Conservation (phyloP, 2,113 vertebrate species). For the Hippopotamus amphibius region DNA sequence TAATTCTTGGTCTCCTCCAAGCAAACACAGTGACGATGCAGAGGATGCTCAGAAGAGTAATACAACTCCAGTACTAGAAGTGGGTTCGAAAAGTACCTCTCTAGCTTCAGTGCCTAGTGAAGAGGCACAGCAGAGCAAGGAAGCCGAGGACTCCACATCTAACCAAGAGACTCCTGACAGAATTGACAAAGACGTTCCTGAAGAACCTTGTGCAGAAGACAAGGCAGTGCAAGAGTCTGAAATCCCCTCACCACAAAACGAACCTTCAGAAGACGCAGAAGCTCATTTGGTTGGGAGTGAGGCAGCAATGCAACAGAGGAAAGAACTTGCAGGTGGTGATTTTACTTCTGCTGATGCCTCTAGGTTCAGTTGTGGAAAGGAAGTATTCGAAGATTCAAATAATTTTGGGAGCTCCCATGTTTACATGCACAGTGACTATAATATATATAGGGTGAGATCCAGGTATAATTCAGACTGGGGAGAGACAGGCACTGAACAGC, state of each 20-base stretch:
- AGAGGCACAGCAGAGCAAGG: conserved; percentile 79
- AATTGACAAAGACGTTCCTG: conserved; percentile 40
- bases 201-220: conserved; percentile 66
- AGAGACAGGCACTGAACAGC: conserved; percentile 94
- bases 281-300: conserved; percentile 66
- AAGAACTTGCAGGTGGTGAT: conserved; percentile 67
- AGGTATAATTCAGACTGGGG: conserved; percentile 94
- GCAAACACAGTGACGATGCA: conserved; percentile 65
- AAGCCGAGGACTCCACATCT: conserved; percentile 47
- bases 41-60: conserved; percentile 44
- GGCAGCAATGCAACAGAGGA: conserved; percentile 72
- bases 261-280: conserved; percentile 70
- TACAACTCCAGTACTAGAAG: conserved; percentile 63
- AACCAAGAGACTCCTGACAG: conserved; percentile 59
- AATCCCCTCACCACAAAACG: conserved; percentile 74
- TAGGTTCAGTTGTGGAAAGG: conserved; percentile 81
- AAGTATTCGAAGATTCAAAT: conserved; percentile 80
- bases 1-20: conserved; percentile 83
- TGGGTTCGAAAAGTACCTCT: conserved; percentile 72
- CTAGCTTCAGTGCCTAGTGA: conserved; percentile 70
- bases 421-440: conserved; percentile 92
- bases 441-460: conserved; percentile 91
- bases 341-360: conserved; percentile 75
- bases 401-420: conserved; percentile 85
- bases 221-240: conserved; percentile 75